Percentiles rank a stretch among this genome's conserved stretches.
Conservation (phyloP, 2,888 invertebrate genomes). For the Scotopteryx bipunctaria region DNA sequence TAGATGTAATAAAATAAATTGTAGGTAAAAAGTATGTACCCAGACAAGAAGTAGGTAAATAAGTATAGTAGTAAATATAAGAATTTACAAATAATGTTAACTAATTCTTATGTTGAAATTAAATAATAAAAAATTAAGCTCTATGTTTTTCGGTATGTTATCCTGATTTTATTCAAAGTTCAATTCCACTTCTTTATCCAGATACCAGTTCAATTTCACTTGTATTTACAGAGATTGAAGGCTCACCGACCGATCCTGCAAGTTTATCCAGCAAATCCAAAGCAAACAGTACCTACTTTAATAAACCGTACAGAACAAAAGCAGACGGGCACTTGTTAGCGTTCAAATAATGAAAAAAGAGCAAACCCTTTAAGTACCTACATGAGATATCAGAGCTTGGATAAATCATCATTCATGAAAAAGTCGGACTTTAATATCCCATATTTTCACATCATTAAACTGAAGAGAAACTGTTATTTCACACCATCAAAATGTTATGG, state of each 20-base stretch:
- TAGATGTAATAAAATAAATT: no score
- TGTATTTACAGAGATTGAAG: conserved; percentile 28
- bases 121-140: no score
- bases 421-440: background rate
- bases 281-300: conserved; percentile 49
- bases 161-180: conserved; percentile 15
- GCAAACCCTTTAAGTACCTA: conserved; percentile 54
- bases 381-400: conserved; percentile 4
- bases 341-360: conserved; percentile 74
- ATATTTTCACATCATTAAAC: no score
- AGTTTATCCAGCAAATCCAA: conserved; percentile 47
- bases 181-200: conserved; percentile 14
- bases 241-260: conserved; percentile 28
- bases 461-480: no score
- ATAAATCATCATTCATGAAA: background rate
- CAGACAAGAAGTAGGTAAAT: no score
- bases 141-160: background rate
- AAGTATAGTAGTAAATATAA: no score
- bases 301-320: conserved; percentile 53
- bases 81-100: no score
- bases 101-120: no score
- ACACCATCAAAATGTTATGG: no score
- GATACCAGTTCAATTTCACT: conserved; percentile 23
- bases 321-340: conserved; percentile 56
- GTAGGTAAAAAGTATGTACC: no score